Evolutionary conservation across 2,888 invertebrate genomes (phyloP), one percentile per base, ranked within the genome.

Genomic region (Spisula subtruncata): DNA sequence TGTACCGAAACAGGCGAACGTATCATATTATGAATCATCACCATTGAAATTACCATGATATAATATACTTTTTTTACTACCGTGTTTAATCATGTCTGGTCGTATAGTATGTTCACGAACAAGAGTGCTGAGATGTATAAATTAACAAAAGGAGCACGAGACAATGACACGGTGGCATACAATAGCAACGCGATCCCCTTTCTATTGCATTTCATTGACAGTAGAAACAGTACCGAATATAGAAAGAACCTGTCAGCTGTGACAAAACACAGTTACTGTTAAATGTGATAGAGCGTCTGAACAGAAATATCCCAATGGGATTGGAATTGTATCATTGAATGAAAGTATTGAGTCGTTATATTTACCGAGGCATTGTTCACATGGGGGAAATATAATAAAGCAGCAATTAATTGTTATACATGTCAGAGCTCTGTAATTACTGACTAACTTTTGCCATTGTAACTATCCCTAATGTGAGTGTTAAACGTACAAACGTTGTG

Each of bases 251-350:
- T 75, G 75, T 32, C 75, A 75, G 1, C 18, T 35, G 35, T 75
- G 75, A 75, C 18, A 35, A 75, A 75, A 32, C 32, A 32, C 75
- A 75, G 75, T 75, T 75, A 35, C 75, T 25, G 25, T 75, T 75
- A 32, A 75, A 75, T 75, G 32, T 75, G 75, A 75, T 32, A 18
- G 6, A 35, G 14, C 10, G 10, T 35, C 14, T 32, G 18, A 32
- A 12, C 4, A 35, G 32, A 1, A 18, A 32, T 16, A 25, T 32
- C 75, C 32, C 75, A 12, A 32, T 32, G 35, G 75, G 32, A 18
- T 35, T 75, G 75, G 18, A 32, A 32, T 32, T 75, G 0, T 25
- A 25, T 66, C 10, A 25, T 4, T 6, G 60, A 51, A 66, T 66
- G 60, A 25, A n/a, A 66, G 25, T 66, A 25, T 25, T 25, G 25